These are phyloP conservation scores for Gisinianus flammeolus DNA, from an alignment of 2,888 invertebrate genomes.

Conservation along the genomic window DNA sequence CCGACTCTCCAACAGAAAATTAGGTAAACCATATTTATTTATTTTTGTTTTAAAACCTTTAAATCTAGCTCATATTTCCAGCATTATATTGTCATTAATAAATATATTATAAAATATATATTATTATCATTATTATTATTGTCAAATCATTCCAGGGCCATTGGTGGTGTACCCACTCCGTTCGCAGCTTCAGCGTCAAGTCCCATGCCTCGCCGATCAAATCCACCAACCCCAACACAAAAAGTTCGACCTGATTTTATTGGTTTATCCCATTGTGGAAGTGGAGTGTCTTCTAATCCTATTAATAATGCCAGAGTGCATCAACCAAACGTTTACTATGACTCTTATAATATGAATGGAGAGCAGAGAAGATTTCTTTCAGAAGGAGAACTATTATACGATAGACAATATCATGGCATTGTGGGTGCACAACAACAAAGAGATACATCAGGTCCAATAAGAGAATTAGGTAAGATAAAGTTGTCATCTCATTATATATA, in stretches of 20 bases:
- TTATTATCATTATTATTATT: no score
- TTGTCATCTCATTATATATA: no score
- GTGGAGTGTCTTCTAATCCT: conserved; percentile 41
- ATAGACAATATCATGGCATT: conserved; percentile 46
- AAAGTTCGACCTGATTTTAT: conserved; percentile 81
- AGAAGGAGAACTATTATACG: conserved; percentile 76
- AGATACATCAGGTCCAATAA: conserved; percentile 74
- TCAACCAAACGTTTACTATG: conserved; percentile 61
- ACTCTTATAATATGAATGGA: conserved; percentile 59
- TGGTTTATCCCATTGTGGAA: conserved; percentile 66
- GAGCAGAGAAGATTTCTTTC: conserved; percentile 77
- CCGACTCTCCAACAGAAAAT: conserved; percentile 90
- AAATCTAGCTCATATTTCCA: no score
- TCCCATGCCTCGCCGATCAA: conserved; percentile 68
- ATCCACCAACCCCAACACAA: conserved; percentile 90
- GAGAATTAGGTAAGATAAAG: conserved; percentile 75
- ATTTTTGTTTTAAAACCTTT: not conserved
- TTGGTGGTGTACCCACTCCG: conserved; percentile 83
- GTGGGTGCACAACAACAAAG: conserved; percentile 29
- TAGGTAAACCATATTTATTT: conserved; percentile 63
- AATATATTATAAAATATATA: no score
- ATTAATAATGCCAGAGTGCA: conserved; percentile 60
- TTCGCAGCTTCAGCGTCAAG: conserved; percentile 72
- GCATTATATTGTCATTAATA: no score
- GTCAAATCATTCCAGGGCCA: no score